Evolutionary conservation across 2,888 invertebrate genomes (phyloP), one percentile per base, ranked within the genome.

Genomic region (Himalopsyche tibetana): DNA sequence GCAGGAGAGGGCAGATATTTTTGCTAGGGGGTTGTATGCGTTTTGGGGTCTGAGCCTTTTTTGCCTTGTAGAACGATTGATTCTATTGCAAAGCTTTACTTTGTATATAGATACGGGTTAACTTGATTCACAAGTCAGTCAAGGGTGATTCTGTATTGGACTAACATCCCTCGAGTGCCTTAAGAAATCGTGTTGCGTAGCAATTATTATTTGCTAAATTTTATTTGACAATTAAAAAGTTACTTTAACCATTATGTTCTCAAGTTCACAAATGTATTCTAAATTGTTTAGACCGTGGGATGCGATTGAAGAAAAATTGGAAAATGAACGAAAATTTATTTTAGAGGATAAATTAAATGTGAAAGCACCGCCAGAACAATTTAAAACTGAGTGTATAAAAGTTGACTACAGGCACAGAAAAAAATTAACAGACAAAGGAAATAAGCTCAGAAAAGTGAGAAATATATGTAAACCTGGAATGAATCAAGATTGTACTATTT

Each of bases 251-350:
- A 85, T 74, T 19, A 87, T 88, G 86, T 56, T 80, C 9, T 80
- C 63, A 12, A 84, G 91, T 80, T 92, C 92, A 84, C 92, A 92
- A 90, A 92, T 92, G 88, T 92, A 92, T 88, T 94, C 94, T 79
- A 93, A 94, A 89, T 91, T 95, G 36, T 95, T 95, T 89, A 93
- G 95, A 89, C 95, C 95, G 85, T 95, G 95, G 95, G 95, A 95
- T 90, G 92, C 56, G 12, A 63, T 19, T 12, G 82, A 80, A 51
- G 82, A 84, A 80, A 0, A 91, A 90, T 87, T 91, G 92, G 88
- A 90, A 56, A 56, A 56, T 56, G 56, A 56, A 56, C 17, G 56
- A 56, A 56, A 56, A 56, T 56, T 56, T 5, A 56, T 56, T 51
- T 45, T 19, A n/a, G 38, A 86, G 82, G 63, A 45, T 56, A 55